Percentiles rank a stretch among this genome's conserved stretches.
Conservation (phyloP, 2,888 invertebrate genomes). For the Hofmannophila pseudospretella region DNA sequence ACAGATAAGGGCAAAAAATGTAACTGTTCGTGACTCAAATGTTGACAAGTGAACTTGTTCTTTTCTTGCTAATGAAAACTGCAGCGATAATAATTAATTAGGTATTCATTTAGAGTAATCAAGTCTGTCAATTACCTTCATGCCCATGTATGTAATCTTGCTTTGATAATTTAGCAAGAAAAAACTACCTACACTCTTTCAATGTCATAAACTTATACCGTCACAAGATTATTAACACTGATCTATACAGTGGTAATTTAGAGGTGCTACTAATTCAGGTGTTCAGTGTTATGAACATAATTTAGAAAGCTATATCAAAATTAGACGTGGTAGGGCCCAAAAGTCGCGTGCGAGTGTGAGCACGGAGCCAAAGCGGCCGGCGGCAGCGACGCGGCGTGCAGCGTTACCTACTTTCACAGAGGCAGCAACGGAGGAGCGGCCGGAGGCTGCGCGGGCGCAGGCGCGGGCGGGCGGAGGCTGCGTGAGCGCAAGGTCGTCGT, state of each 20-base stretch:
- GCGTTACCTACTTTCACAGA: slow-evolving; percentile 70
- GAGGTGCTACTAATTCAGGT: too few relatives aligned
- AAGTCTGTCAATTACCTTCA: slow-evolving; percentile 21
- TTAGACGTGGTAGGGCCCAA: slow-evolving; percentile 47
- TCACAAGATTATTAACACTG: too few relatives aligned
- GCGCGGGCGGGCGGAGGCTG: slow-evolving; percentile 31
- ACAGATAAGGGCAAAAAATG: slow-evolving; percentile 16
- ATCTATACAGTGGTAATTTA: too few relatives aligned
- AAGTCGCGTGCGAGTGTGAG: slow-evolving; percentile 35
- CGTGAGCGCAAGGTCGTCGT: slow-evolving; percentile 72
- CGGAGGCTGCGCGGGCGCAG: slow-evolving; percentile 21
- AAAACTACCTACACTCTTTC: too few relatives aligned
- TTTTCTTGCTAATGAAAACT: slow-evolving; percentile 21
- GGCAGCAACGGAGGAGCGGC: slow-evolving; percentile 39
- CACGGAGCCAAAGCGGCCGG: slow-evolving; percentile 29
- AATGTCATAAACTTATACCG: too few relatives aligned
- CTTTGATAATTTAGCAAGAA: too few relatives aligned
- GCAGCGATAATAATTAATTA: slow-evolving; percentile 29
- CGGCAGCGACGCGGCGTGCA: slow-evolving; percentile 28
- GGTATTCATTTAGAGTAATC: slow-evolving; percentile 28
- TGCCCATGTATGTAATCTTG: slow-evolving; percentile 9
- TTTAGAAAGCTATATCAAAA: slow-evolving; percentile 62
- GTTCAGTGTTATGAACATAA: slow-evolving; percentile 25
- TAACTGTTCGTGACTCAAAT: slow-evolving; percentile 22
- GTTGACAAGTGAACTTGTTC: slow-evolving; percentile 25